phyloP scores from a whole-genome alignment of 2,113 vertebrate species.

The Onychorhynchus coronatus region DNA sequence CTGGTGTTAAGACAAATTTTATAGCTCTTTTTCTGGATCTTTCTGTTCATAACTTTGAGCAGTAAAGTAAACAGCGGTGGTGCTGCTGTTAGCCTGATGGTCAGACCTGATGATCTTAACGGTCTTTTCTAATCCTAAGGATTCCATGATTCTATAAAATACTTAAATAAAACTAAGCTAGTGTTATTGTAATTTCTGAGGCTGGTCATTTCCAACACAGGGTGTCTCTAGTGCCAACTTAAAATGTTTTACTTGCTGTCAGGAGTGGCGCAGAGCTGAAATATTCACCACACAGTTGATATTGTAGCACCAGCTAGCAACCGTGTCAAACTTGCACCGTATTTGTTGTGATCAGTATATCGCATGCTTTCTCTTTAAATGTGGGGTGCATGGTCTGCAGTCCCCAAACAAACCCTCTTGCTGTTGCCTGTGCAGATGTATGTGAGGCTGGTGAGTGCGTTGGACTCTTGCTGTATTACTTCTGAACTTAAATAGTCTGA shows the following conservation, averaged over 20 bases:
- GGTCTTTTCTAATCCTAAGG: background rate
- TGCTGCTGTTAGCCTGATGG: background rate
- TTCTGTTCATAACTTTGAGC: background rate
- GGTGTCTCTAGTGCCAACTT: background rate
- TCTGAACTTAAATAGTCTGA: background rate
- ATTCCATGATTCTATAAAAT: background rate
- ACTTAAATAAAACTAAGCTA: background rate
- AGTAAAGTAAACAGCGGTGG: background rate
- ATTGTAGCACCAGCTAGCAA: background rate
- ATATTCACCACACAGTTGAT: background rate
- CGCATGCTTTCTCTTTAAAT: background rate
- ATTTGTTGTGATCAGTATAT: background rate
- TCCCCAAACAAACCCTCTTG: background rate
- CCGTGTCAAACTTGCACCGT: accelerated
- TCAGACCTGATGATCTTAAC: background rate
- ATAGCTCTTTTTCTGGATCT: background rate
- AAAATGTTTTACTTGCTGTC: background rate
- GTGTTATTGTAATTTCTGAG: accelerated
- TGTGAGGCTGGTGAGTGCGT: background rate
- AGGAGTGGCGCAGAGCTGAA: background rate
- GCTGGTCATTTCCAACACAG: background rate
- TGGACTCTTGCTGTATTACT: background rate
- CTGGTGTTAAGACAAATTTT: background rate
- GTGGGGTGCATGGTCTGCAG: background rate
- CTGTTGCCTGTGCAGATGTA: background rate